A percentile compares a stretch with the other conserved stretches of the same genome.
These are phyloP conservation scores for Lydus trimaculatus DNA, from an alignment of 2,888 invertebrate species.

Conservation along the genomic window DNA sequence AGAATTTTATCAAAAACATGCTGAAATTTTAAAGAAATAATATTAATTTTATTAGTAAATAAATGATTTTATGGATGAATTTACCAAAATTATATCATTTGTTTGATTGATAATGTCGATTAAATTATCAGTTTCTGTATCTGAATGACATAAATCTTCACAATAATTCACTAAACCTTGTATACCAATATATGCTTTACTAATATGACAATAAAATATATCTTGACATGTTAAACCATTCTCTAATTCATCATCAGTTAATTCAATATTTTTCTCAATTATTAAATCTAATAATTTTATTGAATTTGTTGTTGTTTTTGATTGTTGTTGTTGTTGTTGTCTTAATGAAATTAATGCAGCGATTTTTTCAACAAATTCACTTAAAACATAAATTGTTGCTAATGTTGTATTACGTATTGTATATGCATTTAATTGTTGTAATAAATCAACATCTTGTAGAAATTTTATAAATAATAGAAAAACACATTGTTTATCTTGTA, in stretches of 20 bases:
- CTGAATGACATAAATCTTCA: conserved; percentile 67
- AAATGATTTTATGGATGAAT: conserved; percentile 24
- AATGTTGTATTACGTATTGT: conserved; percentile 59
- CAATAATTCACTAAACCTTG: conserved; percentile 68
- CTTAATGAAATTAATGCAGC: conserved; percentile 74
- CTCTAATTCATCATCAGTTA: conserved; percentile 58
- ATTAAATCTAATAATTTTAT: conserved; percentile 62
- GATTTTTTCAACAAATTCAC: conserved; percentile 82
- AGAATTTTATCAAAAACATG: conserved; percentile 72
- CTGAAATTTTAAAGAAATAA: conserved; percentile 52
- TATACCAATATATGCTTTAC: conserved; percentile 71
- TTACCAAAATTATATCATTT: conserved; percentile 67
- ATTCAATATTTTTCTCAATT: conserved; percentile 64
- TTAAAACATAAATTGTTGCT: conserved; percentile 63
- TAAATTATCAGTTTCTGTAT: conserved; percentile 66
- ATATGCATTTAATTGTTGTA: conserved; percentile 66
- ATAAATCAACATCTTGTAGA: conserved; percentile 72
- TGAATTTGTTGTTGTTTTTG: background rate
- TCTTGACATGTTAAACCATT: conserved; percentile 73
- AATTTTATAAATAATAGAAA: conserved; percentile 77
- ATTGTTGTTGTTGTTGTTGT: background rate
- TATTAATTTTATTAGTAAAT: background rate
- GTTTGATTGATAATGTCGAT: conserved; percentile 65
- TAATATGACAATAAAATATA: conserved; percentile 77
- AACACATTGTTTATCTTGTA: conserved; percentile 87